A percentile compares a stretch with the other conserved stretches of the same genome.
phyloP scores from a whole-genome alignment of 2,113 vertebrate species.

The Cyprinus carpio region DNA sequence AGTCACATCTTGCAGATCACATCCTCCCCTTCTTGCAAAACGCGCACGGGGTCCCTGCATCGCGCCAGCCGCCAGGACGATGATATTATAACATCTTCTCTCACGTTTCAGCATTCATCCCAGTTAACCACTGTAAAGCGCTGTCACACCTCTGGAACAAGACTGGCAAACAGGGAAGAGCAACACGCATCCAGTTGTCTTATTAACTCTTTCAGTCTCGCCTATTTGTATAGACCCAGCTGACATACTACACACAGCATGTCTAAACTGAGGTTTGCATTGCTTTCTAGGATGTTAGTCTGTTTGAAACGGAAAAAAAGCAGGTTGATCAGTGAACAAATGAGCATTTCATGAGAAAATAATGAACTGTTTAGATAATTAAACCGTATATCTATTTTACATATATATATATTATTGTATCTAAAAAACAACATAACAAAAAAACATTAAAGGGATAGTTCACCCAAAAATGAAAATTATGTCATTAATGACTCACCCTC shows the following conservation, averaged over 20 bases:
- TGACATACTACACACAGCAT: background rate
- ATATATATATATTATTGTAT: background rate
- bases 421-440: background rate
- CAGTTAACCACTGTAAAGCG: background rate
- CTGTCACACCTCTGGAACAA: conserved; percentile 34
- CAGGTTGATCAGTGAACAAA: too few relatives aligned
- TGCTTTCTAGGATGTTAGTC: background rate
- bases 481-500: too few relatives aligned
- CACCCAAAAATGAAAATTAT: too few relatives aligned
- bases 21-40: conserved; percentile 14
- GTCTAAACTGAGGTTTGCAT: background rate
- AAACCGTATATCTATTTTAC: background rate
- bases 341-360: background rate
- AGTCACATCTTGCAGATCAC: conserved; percentile 22
- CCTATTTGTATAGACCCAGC: background rate
- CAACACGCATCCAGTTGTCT: conserved; percentile 36
- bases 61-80: background rate
- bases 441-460: too few relatives aligned
- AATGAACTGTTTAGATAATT: background rate
- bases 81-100: background rate
- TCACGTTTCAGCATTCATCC: background rate
- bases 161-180: conserved; percentile 35
- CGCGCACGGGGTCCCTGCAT: conserved; percentile 1
- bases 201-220: conserved; percentile 37
- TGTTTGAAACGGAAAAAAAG: background rate